A percentile compares a stretch with the other conserved stretches of the same genome.
Evolutionary conservation across 2,113 vertebrate genomes (phyloP).

Genomic region (Clarias macrocephalus): DNA sequence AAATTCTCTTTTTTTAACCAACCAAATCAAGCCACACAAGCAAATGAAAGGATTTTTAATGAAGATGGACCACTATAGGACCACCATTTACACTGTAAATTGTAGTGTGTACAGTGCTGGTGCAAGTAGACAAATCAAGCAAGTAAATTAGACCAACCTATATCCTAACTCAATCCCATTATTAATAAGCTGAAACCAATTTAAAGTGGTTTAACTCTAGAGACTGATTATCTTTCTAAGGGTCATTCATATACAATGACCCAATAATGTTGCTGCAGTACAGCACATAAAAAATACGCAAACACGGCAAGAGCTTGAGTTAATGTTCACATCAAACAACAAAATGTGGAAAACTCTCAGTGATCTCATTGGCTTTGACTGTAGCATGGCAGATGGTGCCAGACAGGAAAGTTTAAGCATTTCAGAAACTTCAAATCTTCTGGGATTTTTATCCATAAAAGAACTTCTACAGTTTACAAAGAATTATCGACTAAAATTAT

Average conservation of each 20-base stretch:
- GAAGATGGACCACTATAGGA: neutral
- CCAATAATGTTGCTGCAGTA: neutral
- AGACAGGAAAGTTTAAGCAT: neutral
- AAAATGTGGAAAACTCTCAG: neutral
- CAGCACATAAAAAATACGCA: neutral
- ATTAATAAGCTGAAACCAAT: neutral
- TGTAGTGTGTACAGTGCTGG: neutral
- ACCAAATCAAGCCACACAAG: no score
- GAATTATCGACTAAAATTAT: neutral
- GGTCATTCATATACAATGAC: neutral
- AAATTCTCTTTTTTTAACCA: neutral
- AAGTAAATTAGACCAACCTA: neutral
- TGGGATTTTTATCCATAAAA: neutral
- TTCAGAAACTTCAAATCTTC: neutral
- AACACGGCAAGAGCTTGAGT: neutral
- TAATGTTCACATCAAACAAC: neutral
- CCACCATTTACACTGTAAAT: neutral
- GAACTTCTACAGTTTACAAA: neutral
- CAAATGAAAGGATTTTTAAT: neutral
- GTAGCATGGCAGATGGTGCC: neutral
- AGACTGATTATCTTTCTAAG: neutral
- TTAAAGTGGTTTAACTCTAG: neutral
- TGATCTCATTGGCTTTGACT: neutral
- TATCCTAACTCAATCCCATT: neutral
- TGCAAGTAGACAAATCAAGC: neutral